Evolutionary conservation across 2,797 vertebrate species (phyloP), one percentile per base, ranked within the genome.

Genomic region (Microchirus variegatus): DNA sequence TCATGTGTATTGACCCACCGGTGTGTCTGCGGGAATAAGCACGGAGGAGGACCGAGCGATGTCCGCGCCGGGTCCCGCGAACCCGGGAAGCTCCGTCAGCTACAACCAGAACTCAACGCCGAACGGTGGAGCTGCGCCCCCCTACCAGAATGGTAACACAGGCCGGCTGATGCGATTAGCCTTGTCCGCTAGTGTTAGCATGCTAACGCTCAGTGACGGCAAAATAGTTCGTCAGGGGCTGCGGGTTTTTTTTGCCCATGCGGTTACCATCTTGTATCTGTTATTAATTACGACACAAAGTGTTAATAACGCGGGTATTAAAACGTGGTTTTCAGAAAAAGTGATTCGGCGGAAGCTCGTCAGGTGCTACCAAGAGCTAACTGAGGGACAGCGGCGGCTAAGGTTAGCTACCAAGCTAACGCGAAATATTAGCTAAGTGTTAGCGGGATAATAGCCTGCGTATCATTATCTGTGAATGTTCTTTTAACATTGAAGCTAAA

Each of bases 41-140:
- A 70, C 65, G 31, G 31, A 15, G 67, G 53, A 72, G 79, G 57
- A 69, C 49, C 55, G 66, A 75, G 87, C 60, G 74, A 94, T 94
- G 93, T 94, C 93, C 64, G 79, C 91, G 48, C 90, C 88, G 78
- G 91, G 90, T 5, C 90, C 69, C 64, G 75, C 81, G 0, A 90
- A 91, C 78, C 80, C 79, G 17, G 89, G 77, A 75, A 75, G 89
- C 74, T 77, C 89, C 49, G 78, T 65, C 72, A 71, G 85, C 75
- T 83, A 82, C 89, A 81, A 69, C 75, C 81, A 79, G 75, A 89
- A 62, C 76, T 63, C 90, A 7, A 79, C 91, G 31, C 75, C 83
- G 82, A 92, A 91, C 75, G 91, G 91, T 6, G 89, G 87, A 85
- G 81, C 86, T 38, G 74, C 84, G 62, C 70, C 82, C 43, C 75